Percentiles rank a stretch among this genome's conserved stretches.
phyloP scores from a whole-genome alignment of 2,888 invertebrate species.

The Hypercompe scribonia region DNA sequence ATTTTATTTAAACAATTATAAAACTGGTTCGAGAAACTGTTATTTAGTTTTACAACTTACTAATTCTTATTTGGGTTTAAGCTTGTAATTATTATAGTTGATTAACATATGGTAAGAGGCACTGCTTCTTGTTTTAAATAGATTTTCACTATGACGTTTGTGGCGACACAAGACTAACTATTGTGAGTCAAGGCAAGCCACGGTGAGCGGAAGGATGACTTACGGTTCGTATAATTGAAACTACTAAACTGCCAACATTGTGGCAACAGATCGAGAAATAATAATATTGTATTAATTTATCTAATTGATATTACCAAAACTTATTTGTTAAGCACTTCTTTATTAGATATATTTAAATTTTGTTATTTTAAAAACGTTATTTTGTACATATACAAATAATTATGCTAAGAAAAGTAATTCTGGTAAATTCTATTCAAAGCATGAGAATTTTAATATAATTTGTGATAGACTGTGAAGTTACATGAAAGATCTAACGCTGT shows the following conservation, averaged over 20 bases:
- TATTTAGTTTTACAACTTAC: not conserved
- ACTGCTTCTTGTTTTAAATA: conserved; percentile 40
- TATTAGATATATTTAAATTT: too few species aligned
- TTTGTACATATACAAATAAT: too few species aligned
- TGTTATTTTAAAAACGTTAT: too few species aligned
- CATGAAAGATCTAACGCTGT: too few species aligned
- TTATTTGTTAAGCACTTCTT: not conserved
- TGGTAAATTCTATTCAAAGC: not conserved
- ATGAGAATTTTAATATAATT: not conserved
- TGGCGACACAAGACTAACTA: conserved; percentile 70
- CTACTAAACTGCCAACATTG: conserved; percentile 37
- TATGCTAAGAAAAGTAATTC: not conserved
- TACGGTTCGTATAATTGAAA: conserved; percentile 49
- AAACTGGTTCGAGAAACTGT: not conserved
- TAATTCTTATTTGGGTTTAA: not conserved
- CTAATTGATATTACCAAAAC: not conserved
- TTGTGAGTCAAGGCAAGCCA: conserved; percentile 63
- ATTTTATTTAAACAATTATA: not conserved
- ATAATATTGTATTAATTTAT: conserved; percentile 11
- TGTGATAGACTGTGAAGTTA: not conserved
- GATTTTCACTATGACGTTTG: conserved; percentile 67
- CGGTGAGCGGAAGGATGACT: conserved; percentile 40
- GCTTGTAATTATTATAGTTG: not conserved
- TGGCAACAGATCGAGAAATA: conserved; percentile 27
- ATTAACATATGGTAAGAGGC: not conserved